Conservation (phyloP, 2,888 invertebrate species). For the Mayetiola destructor region DNA sequence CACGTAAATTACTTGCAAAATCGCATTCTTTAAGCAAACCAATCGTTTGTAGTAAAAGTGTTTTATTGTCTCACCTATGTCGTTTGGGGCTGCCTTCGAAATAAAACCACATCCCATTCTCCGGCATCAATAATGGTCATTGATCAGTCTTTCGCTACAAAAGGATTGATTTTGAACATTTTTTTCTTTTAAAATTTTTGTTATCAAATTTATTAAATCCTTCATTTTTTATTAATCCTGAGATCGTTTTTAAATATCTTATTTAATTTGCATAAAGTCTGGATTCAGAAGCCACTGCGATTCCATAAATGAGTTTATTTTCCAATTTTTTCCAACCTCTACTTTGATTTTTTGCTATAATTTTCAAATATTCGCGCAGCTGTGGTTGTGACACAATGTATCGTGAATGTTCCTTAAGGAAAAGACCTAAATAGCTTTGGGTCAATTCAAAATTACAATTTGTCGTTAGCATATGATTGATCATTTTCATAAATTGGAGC, state of each 20-base stretch:
- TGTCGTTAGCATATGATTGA: conserved; percentile 53
- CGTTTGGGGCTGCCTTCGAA: too few species aligned
- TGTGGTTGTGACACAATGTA: conserved; percentile 41
- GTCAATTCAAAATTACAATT: conserved; percentile 78
- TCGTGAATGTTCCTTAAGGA: conserved; percentile 65
- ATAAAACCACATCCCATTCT: too few species aligned
- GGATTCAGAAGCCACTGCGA: conserved; percentile 60
- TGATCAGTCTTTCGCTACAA: too few species aligned
- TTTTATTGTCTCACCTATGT: too few species aligned
- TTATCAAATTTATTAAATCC: too few species aligned
- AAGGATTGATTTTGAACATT: too few species aligned
- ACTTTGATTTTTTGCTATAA: conserved; percentile 44
- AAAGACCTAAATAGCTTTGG: conserved; percentile 77
- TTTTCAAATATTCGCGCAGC: conserved; percentile 40
- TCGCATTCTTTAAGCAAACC: too few species aligned
- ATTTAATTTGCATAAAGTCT: conserved; percentile 38
- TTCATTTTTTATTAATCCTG: too few species aligned
- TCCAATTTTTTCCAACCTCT: conserved; percentile 53
- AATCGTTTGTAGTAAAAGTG: too few species aligned
- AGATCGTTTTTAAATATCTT: neutral
- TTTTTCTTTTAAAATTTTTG: too few species aligned
- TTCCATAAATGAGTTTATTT: conserved; percentile 53
- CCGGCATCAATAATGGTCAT: too few species aligned
- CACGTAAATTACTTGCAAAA: too few species aligned
- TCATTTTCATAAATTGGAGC: conserved; percentile 61